A percentile compares a stretch with the other conserved stretches of the same genome.
Evolutionary conservation across 2,888 invertebrate genomes (phyloP).

Genomic region (Thera obeliscata): DNA sequence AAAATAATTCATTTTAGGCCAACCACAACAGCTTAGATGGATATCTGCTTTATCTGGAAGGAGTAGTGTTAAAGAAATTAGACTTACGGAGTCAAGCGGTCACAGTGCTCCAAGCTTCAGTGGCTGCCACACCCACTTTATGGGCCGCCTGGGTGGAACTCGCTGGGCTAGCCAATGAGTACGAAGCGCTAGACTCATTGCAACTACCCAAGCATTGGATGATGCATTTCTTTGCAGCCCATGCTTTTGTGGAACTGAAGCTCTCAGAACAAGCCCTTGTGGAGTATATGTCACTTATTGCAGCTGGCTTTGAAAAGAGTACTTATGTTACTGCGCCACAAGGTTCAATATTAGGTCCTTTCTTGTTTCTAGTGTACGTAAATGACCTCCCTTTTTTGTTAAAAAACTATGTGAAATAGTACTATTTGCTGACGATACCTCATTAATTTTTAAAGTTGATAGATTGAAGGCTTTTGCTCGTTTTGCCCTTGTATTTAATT

Average conservation of each 20-base stretch:
- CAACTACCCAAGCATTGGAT: slow-evolving; percentile 96
- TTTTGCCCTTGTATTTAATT: too few relatives aligned
- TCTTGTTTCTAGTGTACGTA: too few relatives aligned
- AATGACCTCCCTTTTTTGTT: too few relatives aligned
- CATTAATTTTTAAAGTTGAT: too few relatives aligned
- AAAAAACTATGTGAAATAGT: too few relatives aligned
- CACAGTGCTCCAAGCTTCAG: slow-evolving; percentile 90
- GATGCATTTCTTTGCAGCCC: slow-evolving; percentile 95
- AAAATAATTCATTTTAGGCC: slow-evolving; percentile 54
- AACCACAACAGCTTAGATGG: slow-evolving; percentile 91
- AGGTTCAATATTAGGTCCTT: too few relatives aligned
- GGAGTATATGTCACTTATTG: slow-evolving; percentile 90
- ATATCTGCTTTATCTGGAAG: slow-evolving; percentile 94
- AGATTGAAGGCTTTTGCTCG: too few relatives aligned
- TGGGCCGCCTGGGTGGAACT: slow-evolving; percentile 99
- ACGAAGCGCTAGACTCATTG: slow-evolving; percentile 88
- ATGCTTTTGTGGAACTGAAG: slow-evolving; percentile 95
- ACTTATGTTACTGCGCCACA: slow-evolving; percentile 95
- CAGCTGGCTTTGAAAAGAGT: slow-evolving; percentile 93
- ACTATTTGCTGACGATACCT: too few relatives aligned
- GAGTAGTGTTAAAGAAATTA: slow-evolving; percentile 94
- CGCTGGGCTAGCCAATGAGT: slow-evolving; percentile 92
- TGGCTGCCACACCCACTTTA: slow-evolving; percentile 91
- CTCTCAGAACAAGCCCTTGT: slow-evolving; percentile 95
- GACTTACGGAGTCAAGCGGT: slow-evolving; percentile 91